phyloP scores from a whole-genome alignment of 2,113 vertebrate genomes.

The Ondatra zibethicus region DNA sequence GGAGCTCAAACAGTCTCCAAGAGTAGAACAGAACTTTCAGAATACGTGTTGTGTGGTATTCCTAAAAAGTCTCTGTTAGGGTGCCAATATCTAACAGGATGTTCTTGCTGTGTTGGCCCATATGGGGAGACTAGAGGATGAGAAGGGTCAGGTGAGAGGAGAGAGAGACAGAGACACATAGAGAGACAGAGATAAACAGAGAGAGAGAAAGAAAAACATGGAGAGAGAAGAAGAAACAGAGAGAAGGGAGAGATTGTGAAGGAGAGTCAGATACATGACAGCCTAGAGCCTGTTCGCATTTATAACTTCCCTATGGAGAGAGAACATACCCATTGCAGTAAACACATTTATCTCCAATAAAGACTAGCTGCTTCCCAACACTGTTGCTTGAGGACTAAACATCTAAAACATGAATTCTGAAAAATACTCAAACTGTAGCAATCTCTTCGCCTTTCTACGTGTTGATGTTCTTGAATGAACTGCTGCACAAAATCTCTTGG shows the following conservation, averaged over 20 bases:
- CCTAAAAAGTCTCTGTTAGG: background rate
- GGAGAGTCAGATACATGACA: background rate
- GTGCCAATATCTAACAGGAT: background rate
- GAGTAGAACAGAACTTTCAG: background rate
- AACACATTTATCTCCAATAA: background rate
- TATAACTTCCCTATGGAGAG: background rate
- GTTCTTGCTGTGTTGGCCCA: background rate
- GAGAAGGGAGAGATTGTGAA: too few species aligned
- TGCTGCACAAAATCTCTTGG: background rate
- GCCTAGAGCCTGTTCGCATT: background rate
- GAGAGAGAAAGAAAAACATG: fast-evolving
- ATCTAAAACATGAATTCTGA: background rate
- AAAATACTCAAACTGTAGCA: background rate
- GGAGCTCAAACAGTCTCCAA: background rate
- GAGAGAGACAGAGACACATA: background rate
- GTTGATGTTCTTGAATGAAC: background rate
- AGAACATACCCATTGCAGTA: background rate
- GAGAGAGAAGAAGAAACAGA: fast-evolving
- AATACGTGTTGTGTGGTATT: too few species aligned
- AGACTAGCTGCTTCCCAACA: background rate
- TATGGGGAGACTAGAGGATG: too few species aligned
- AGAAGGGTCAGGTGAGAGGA: too few species aligned
- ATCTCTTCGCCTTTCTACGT: background rate
- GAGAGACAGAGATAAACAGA: too few species aligned
- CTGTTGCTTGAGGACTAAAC: background rate